Percentiles rank a stretch among this genome's conserved stretches.
These are phyloP conservation scores for Cotesia glomerata DNA, from an alignment of 1,140 invertebrate genomes.

Conservation along the genomic window DNA sequence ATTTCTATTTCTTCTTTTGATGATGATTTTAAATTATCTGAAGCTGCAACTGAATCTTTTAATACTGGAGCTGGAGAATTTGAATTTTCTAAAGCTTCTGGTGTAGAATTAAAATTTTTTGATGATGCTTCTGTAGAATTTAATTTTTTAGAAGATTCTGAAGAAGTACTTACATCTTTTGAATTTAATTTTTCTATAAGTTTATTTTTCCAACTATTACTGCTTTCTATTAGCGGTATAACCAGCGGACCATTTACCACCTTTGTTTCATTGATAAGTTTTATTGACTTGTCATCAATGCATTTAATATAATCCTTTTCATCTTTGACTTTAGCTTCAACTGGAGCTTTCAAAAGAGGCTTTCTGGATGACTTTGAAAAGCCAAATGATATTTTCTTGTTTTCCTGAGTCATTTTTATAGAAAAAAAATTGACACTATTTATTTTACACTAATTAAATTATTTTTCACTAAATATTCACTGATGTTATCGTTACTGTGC, in stretches of 20 bases:
- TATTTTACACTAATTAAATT: too few species aligned
- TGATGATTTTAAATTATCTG: slow-evolving; percentile 15
- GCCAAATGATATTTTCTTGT: slow-evolving; percentile 79
- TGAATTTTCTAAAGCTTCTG: too few species aligned
- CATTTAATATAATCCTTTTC: slow-evolving; percentile 75
- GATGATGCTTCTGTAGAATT: not conserved
- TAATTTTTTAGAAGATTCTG: too few species aligned
- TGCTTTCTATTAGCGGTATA: slow-evolving; percentile 67
- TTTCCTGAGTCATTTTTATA: slow-evolving; percentile 58
- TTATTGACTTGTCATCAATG: slow-evolving; percentile 76
- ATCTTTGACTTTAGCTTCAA: slow-evolving; percentile 52
- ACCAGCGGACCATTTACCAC: slow-evolving; percentile 65
- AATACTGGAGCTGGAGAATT: not conserved
- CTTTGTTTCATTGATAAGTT: slow-evolving; percentile 69
- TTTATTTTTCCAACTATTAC: slow-evolving; percentile 56
- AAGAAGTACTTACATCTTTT: too few species aligned
- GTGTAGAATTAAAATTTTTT: not conserved
- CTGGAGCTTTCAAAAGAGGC: slow-evolving; percentile 58
- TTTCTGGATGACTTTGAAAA: slow-evolving; percentile 76
- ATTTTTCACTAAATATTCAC: too few species aligned
- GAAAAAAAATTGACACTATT: too few species aligned
- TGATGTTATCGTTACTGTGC: too few species aligned
- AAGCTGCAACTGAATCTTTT: slow-evolving; percentile 25
- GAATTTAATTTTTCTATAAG: slow-evolving; percentile 53
- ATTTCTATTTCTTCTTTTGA: slow-evolving; percentile 33